Evolutionary conservation across 2,113 vertebrate species (phyloP).

Genomic region (Atlantisia rogersi): DNA sequence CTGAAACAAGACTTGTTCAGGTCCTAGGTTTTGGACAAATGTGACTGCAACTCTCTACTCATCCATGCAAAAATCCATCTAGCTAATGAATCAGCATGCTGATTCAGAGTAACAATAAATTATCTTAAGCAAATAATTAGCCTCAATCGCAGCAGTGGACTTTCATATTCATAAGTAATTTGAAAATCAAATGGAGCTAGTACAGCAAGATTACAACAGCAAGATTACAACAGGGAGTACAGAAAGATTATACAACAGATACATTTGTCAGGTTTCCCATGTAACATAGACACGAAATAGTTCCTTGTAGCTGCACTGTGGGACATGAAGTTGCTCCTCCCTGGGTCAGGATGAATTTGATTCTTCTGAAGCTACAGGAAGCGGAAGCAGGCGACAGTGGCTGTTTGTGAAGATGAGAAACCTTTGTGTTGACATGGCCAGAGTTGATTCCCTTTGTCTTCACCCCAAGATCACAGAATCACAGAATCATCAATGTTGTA

Average conservation of each 20-base stretch:
- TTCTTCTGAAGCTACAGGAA: not conserved
- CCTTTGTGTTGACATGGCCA: rapidly evolving
- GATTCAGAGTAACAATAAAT: not conserved
- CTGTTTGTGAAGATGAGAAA: not conserved
- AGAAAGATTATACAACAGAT: not conserved
- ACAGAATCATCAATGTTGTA: too few species aligned
- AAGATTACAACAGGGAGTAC: not conserved
- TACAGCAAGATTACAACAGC: not conserved
- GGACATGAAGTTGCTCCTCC: not conserved
- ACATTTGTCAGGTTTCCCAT: not conserved
- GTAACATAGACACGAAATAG: not conserved
- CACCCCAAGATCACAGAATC: not conserved
- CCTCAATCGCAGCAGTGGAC: not conserved
- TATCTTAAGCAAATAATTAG: not conserved
- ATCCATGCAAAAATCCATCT: not conserved
- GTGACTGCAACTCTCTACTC: not conserved
- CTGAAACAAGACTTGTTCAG: conserved; percentile 3
- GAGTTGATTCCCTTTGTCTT: not conserved
- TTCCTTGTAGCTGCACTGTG: not conserved
- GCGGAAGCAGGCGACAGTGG: not conserved
- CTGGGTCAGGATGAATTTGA: not conserved
- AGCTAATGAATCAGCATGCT: not conserved
- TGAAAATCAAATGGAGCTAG: not conserved
- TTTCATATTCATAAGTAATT: not conserved
- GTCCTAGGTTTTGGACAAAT: not conserved